Evolutionary conservation across 1,140 invertebrate species (phyloP).

Genomic region (Calephelis nemesis): DNA sequence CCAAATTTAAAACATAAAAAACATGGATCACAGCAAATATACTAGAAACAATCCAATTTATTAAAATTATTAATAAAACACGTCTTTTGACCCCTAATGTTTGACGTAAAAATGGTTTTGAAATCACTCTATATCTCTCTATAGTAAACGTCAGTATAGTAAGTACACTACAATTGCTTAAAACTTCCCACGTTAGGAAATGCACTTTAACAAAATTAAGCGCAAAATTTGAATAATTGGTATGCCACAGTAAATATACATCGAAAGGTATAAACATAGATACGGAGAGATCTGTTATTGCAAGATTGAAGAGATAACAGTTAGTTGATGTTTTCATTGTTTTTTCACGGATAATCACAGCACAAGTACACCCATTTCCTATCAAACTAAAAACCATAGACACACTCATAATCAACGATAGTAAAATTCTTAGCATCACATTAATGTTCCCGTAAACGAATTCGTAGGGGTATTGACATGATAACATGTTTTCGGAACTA

Average conservation of each 20-base stretch:
- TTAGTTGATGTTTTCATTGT: conserved; percentile 95
- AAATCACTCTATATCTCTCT: conserved; percentile 89
- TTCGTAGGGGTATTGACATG: background rate
- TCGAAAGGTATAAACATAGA: conserved; percentile 89
- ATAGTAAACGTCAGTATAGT: conserved; percentile 90
- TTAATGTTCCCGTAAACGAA: conserved; percentile 72
- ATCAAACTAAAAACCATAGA: conserved; percentile 92
- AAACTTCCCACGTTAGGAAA: conserved; percentile 90
- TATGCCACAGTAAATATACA: conserved; percentile 91
- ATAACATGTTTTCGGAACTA: background rate
- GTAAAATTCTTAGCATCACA: conserved; percentile 85
- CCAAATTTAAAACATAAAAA: conserved; percentile 83
- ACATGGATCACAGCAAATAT: conserved; percentile 89
- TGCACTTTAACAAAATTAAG: conserved; percentile 85
- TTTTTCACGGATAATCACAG: conserved; percentile 94
- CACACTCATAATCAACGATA: conserved; percentile 87
- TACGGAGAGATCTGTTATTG: conserved; percentile 93
- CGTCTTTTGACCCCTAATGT: conserved; percentile 89
- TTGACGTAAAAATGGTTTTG: conserved; percentile 86
- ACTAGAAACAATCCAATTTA: conserved; percentile 85
- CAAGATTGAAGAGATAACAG: conserved; percentile 95
- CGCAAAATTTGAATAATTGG: conserved; percentile 90
- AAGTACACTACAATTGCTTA: conserved; percentile 94
- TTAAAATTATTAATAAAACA: conserved; percentile 85
- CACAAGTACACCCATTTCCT: conserved; percentile 94